A percentile compares a stretch with the other conserved stretches of the same genome.
Evolutionary conservation across 2,113 vertebrate genomes (phyloP).

Genomic region (Lasiurus borealis): DNA sequence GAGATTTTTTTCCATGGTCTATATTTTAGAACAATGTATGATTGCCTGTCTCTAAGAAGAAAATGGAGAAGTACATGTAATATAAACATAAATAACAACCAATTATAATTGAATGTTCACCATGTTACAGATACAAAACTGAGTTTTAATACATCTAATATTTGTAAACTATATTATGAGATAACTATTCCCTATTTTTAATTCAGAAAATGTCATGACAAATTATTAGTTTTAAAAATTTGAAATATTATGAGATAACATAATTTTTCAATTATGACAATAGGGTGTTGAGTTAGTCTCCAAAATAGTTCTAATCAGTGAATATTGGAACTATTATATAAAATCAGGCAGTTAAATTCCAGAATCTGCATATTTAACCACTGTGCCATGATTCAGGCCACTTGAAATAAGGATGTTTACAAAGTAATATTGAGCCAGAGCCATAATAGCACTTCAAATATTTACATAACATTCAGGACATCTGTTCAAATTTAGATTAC

Average conservation of each 20-base stretch:
- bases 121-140: not conserved
- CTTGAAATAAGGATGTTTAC: constrained; percentile 68
- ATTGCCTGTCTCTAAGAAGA: not conserved
- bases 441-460: constrained; percentile 61
- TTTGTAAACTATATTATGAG: not conserved
- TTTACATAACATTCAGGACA: constrained; percentile 50
- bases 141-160: not conserved
- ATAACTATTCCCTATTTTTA: not conserved
- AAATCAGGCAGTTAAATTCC: constrained; percentile 29
- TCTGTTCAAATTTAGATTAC: constrained; percentile 59
- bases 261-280: not conserved
- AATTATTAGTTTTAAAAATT: no score
- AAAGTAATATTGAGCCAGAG: constrained; percentile 49
- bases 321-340: not conserved
- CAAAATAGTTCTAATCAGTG: not conserved
- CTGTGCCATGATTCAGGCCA: constrained; percentile 15
- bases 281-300: not conserved
- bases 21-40: not conserved
- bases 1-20: not conserved
- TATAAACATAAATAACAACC: not conserved
- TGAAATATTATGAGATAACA: no score
- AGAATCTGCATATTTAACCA: constrained; percentile 32
- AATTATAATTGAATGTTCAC: not conserved
- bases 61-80: not conserved
- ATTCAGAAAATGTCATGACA: no score